phyloP scores from a whole-genome alignment of 2,888 invertebrate genomes.

The Thelaira solivaga region DNA sequence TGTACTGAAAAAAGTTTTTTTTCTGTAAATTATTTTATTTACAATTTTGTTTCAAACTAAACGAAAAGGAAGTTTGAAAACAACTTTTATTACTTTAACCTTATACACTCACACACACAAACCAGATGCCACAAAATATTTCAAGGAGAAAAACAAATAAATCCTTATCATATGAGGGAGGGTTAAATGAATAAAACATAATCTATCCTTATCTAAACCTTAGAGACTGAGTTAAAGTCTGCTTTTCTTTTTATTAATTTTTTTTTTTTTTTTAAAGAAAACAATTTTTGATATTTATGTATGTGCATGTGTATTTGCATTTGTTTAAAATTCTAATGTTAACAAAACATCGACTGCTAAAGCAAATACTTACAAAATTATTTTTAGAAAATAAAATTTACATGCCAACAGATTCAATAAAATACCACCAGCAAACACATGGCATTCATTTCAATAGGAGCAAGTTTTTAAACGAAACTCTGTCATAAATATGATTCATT shows the following conservation, averaged over 20 bases:
- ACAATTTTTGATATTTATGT: background rate
- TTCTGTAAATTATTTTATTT: too few species aligned
- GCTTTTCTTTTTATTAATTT: too few species aligned
- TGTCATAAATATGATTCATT: too few species aligned
- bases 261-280: background rate
- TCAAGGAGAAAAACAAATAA: background rate
- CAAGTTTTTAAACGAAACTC: too few species aligned
- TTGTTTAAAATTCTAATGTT: background rate
- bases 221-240: background rate
- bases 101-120: background rate
- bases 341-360: slow-evolving; percentile 7
- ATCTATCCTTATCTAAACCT: background rate
- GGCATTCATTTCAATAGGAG: too few species aligned
- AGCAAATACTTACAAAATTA: slow-evolving; percentile 1
- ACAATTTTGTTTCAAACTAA: too few species aligned
- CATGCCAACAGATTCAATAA: background rate
- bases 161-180: slow-evolving; percentile 23
- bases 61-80: too few species aligned
- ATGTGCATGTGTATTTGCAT: background rate
- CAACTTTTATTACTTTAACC: slow-evolving; percentile 17
- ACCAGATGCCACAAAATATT: background rate
- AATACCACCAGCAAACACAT: background rate
- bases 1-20: too few species aligned
- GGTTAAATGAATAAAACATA: slow-evolving; percentile 17
- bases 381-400: background rate